Evolutionary conservation across 2,888 invertebrate genomes (phyloP).

Genomic region (Cephus sareptanus): DNA sequence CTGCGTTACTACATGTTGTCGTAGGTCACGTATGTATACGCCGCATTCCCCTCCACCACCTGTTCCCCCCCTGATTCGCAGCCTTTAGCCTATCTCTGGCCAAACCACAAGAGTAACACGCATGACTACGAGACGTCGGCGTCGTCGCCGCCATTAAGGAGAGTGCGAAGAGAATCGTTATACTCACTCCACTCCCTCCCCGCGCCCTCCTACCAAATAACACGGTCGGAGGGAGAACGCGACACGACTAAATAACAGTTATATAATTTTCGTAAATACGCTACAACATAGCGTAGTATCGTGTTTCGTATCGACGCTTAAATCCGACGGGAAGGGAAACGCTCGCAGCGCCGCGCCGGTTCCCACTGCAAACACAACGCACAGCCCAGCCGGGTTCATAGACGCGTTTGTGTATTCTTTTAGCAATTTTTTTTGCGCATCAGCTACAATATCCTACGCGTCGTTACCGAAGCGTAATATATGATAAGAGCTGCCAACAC

Average conservation of each 20-base stretch:
- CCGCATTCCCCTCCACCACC: background rate
- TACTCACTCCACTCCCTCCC: no score
- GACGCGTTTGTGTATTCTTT: background rate
- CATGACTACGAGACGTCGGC: background rate
- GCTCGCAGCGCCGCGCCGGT: background rate
- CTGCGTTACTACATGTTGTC: background rate
- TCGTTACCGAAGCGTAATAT: background rate
- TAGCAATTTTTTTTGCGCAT: background rate
- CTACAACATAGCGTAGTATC: background rate
- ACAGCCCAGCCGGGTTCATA: background rate
- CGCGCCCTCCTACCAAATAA: no score
- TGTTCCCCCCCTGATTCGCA: background rate
- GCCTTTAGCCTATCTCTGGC: background rate
- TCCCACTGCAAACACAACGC: background rate
- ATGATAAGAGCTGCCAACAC: background rate
- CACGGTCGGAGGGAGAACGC: background rate
- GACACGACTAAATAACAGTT: background rate
- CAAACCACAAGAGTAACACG: background rate
- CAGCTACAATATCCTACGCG: background rate
- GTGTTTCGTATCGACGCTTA: background rate
- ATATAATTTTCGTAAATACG: background rate
- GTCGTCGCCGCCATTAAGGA: background rate
- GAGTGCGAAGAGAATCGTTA: background rate
- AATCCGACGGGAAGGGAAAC: background rate
- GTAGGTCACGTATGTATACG: background rate